Conservation (phyloP, 1,140 invertebrate species). For the Pectinophora gossypiella region DNA sequence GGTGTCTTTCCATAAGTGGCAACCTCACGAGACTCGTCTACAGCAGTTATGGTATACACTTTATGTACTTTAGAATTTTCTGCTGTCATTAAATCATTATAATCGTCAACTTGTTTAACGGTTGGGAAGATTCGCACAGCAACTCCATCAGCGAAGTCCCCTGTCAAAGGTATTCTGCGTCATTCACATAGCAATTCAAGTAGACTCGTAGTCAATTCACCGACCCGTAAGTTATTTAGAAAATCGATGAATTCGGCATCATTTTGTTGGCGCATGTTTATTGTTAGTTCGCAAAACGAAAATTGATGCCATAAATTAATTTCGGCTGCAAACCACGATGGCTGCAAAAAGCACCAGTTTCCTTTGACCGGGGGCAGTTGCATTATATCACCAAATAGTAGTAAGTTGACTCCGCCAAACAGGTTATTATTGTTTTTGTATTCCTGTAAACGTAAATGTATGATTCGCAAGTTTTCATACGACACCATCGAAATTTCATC, state of each 20-base stretch:
- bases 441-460: conserved; percentile 23
- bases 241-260: conserved; percentile 27
- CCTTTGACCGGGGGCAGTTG: conserved; percentile 28
- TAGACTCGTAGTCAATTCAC: conserved; percentile 18
- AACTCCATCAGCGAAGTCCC: conserved; percentile 23
- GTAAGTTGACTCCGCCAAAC: conserved; percentile 22
- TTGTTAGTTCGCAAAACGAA: conserved; percentile 14
- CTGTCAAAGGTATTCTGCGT: conserved; percentile 14
- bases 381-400: conserved; percentile 28
- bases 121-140: conserved; percentile 24
- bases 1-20: conserved; percentile 21
- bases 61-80: conserved; percentile 9
- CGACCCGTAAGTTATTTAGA: conserved; percentile 21
- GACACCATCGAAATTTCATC: conserved; percentile 33
- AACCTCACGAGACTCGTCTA: conserved; percentile 19
- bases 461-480: conserved; percentile 19
- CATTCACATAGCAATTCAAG: conserved; percentile 17
- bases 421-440: conserved; percentile 23
- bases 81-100: conserved; percentile 22
- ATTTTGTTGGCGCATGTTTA: conserved; percentile 16
- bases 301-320: conserved; percentile 17
- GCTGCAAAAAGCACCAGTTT: conserved; percentile 24
- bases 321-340: conserved; percentile 12
- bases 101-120: conserved; percentile 23
- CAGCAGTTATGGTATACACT: conserved; percentile 14